A percentile compares a stretch with the other conserved stretches of the same genome.
phyloP scores from a whole-genome alignment of 1,140 invertebrate genomes.

The Lanistes nyassanus region DNA sequence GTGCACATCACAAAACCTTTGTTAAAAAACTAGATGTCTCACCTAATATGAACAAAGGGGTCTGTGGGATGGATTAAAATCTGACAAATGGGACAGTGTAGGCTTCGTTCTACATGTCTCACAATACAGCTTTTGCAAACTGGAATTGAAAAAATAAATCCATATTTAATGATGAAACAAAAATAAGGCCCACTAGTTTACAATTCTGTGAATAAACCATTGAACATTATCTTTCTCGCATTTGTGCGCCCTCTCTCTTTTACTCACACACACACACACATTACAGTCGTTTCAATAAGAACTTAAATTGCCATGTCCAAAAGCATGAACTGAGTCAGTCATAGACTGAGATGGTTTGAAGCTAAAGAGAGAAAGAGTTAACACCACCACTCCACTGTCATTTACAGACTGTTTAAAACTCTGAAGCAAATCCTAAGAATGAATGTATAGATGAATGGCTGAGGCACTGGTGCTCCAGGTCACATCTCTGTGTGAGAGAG shows the following conservation, averaged over 20 bases:
- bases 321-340: no score
- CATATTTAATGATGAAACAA: neutral
- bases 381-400: no score
- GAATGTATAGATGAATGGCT: no score
- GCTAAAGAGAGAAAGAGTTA: neutral
- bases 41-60: slow-evolving; percentile 58
- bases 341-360: no score
- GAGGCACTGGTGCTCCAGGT: no score
- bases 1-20: neutral
- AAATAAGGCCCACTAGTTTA: no score
- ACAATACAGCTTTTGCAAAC: slow-evolving; percentile 68
- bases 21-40: slow-evolving; percentile 8
- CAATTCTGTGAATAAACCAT: no score
- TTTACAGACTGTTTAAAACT: no score
- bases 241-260: neutral
- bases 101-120: slow-evolving; percentile 61
- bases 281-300: no score
- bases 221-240: neutral
- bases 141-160: slow-evolving; percentile 32
- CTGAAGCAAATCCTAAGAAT: no score
- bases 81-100: slow-evolving; percentile 65
- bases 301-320: no score
- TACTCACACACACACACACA: slow-evolving; percentile 9
- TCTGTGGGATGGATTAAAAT: slow-evolving; percentile 67
- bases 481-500: no score